These are phyloP conservation scores for Montifringilla adamsi DNA, from an alignment of 2,113 vertebrate species.

Conservation along the genomic window DNA sequence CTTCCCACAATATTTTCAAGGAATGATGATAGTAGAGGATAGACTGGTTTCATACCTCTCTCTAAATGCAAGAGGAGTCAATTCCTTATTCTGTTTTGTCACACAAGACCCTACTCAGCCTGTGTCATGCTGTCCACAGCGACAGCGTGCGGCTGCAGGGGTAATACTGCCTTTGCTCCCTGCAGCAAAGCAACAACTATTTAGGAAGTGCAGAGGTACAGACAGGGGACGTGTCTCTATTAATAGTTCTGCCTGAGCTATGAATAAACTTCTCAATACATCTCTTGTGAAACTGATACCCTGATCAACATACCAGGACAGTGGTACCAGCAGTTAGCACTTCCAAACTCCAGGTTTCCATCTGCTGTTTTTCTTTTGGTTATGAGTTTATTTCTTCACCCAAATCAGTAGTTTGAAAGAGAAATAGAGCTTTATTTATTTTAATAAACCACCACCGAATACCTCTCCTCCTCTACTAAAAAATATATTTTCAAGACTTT, in stretches of 20 bases:
- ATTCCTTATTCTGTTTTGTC: neutral
- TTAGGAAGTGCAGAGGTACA: neutral
- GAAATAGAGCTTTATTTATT: neutral
- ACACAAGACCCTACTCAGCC: neutral
- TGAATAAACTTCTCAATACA: neutral
- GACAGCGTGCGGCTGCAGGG: neutral
- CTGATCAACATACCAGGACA: accelerated
- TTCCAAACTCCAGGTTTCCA: neutral
- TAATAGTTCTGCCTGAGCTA: neutral
- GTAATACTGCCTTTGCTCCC: neutral
- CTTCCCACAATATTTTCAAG: neutral
- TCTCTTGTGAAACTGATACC: neutral
- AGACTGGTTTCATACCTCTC: neutral
- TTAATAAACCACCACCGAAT: neutral
- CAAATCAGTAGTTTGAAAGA: neutral
- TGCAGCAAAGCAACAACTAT: neutral
- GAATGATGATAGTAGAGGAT: neutral
- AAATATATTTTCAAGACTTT: neutral
- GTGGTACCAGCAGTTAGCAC: neutral
- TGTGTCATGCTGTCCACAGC: neutral
- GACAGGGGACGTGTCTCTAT: neutral
- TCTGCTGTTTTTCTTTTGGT: neutral
- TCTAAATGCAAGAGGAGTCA: neutral
- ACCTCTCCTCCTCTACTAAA: neutral
- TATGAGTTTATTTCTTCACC: neutral